Base-by-base conservation (phyloP, 2,113 vertebrate species). In the Bos javanicus region DNA sequence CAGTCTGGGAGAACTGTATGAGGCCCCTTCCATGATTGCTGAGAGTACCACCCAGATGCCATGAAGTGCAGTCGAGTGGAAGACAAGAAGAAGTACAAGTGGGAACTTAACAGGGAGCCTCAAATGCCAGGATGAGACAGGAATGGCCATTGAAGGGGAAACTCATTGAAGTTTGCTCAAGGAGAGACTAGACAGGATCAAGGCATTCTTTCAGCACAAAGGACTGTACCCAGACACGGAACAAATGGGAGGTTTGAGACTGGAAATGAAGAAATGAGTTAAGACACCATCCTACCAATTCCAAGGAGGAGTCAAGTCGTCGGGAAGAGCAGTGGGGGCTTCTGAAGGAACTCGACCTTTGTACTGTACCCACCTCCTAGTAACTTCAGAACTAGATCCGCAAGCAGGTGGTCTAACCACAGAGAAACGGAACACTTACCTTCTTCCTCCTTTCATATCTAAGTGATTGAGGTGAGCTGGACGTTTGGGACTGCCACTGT, bases 91-190 rank as follows among this genome's bases (percentile, higher is more conserved):
- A 25, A 84, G 15, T 7, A 50, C 52, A 52, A 56, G 28, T 60
- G n/a, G 14, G 25, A 62, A 85, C 62, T 93, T 97, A 81, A 84
- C 21, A 83, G 87, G 87, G 9, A 90, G 13, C 25, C 46, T 91
- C 83, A 89, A 62, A 81, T 81, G n/a, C 30, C n/a, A n/a, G 30
- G 21, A 92, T 57, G 52, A 95, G 33, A 39, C 33, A 91, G 50
- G 54, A 94, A 85, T 60, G n/a, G n/a, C 46, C 52, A 89, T 2
- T 90, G 57, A 88, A 94, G 12, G 89, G 62, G 14, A 89, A 93
- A 87, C 19, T 23, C 57, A 60, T 28, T 64, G 46, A 90, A 39
- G 39, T 85, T 60, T 59, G 21, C 28, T 93, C 87, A 96, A 87
- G 94, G 64, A 95, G 71, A 88, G 52, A 50, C 57, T 57, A 19